Evolutionary conservation across 2,113 vertebrate species (phyloP).

Genomic region (Corythaeola cristata): DNA sequence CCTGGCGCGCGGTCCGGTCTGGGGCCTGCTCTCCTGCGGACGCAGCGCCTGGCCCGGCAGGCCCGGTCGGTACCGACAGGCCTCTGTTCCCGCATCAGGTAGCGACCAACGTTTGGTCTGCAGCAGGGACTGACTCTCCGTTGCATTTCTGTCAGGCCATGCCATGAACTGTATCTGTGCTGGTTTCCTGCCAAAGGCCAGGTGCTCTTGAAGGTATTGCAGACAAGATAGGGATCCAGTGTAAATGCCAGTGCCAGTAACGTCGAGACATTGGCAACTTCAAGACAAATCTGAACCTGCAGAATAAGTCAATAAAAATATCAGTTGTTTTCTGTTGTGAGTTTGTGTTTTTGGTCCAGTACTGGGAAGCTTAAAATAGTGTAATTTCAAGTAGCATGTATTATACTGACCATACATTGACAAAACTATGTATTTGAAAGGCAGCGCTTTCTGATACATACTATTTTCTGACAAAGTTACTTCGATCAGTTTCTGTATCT

Average conservation of each 20-base stretch:
- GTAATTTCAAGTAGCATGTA: neutral
- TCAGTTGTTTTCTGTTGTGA: neutral
- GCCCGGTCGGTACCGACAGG: rapidly evolving
- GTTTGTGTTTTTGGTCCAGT: neutral
- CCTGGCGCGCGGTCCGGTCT: too few species aligned
- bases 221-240: rapidly evolving
- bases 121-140: rapidly evolving
- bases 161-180: too few species aligned
- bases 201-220: neutral
- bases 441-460: rapidly evolving
- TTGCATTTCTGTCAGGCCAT: too few species aligned
- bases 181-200: too few species aligned
- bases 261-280: rapidly evolving
- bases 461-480: neutral
- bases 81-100: neutral
- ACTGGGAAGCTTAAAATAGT: neutral
- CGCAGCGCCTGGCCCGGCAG: too few species aligned
- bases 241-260: too few species aligned
- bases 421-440: neutral
- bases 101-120: neutral
- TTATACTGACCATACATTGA: neutral
- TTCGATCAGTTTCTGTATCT: neutral
- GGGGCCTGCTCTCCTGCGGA: rapidly evolving
- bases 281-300: neutral
- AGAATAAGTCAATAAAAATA: neutral